These are phyloP conservation scores for Megaceryle alcyon DNA, from an alignment of 2,797 vertebrate genomes.

Conservation along the genomic window DNA sequence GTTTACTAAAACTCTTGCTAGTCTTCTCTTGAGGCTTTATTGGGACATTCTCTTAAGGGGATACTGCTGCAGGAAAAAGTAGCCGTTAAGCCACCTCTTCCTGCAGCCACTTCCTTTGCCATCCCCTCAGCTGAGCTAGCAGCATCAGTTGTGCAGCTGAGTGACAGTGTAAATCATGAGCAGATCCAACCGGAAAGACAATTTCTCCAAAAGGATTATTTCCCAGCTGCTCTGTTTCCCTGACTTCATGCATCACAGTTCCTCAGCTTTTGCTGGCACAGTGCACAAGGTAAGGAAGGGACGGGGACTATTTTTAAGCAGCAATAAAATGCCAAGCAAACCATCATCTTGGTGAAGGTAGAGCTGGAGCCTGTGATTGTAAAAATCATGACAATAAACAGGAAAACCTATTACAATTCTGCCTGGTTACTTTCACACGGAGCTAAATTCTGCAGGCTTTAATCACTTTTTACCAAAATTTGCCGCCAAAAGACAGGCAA, in stretches of 20 bases:
- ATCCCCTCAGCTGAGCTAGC: not conserved
- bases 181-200: not conserved
- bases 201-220: not conserved
- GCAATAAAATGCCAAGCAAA: not conserved
- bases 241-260: not conserved
- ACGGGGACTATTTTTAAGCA: not conserved
- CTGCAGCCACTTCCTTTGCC: not conserved
- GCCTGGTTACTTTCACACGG: not conserved
- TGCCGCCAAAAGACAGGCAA: not conserved
- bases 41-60: not conserved
- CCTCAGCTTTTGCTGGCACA: not conserved
- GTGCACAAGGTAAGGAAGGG: not conserved
- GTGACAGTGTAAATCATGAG: not conserved
- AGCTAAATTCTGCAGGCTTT: not conserved
- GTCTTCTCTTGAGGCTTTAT: not conserved
- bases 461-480: not conserved
- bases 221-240: not conserved
- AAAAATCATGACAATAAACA: not conserved
- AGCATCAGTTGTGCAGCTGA: not conserved
- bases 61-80: not conserved
- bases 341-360: not conserved
- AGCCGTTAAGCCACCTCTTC: not conserved
- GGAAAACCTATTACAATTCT: not conserved
- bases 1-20: not conserved
- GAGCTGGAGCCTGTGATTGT: not conserved